Conservation (phyloP, 2,113 vertebrate genomes). For the Amblyornis subalaris region DNA sequence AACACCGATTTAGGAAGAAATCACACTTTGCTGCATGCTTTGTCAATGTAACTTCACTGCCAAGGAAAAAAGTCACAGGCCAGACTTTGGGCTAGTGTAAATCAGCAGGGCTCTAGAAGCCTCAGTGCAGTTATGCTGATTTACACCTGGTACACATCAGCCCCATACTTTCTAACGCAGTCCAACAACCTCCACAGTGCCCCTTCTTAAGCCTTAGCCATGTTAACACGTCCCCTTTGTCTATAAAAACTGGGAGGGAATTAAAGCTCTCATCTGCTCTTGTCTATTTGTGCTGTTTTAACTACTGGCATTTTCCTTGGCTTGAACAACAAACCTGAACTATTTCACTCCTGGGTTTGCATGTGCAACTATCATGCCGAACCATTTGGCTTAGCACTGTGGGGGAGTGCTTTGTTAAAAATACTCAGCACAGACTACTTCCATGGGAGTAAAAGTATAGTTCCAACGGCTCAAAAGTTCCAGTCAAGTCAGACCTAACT, state of each 20-base stretch:
- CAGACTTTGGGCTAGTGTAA: background rate
- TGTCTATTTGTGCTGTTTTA: conserved; percentile 41
- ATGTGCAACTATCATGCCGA: background rate
- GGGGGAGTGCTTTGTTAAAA: conserved; percentile 32
- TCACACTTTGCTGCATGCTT: background rate
- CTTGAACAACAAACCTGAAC: conserved; percentile 28
- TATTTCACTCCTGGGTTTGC: conserved; percentile 24
- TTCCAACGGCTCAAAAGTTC: background rate
- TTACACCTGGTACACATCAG: background rate
- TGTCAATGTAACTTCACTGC: background rate
- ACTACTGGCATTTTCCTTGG: conserved; percentile 35
- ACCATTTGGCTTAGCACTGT: background rate
- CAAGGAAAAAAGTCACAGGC: background rate
- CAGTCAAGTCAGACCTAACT: background rate
- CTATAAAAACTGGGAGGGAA: background rate
- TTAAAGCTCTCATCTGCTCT: conserved; percentile 31
- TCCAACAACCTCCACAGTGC: background rate
- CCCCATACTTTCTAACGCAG: fast-evolving
- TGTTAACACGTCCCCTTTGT: background rate
- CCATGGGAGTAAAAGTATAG: background rate
- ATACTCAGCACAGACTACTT: background rate
- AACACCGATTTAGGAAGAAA: background rate
- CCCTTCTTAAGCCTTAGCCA: background rate
- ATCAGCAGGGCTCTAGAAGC: background rate
- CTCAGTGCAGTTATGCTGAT: background rate